Evolutionary conservation across 1,140 invertebrate species (phyloP).

Genomic region (Mylabris phalerata): DNA sequence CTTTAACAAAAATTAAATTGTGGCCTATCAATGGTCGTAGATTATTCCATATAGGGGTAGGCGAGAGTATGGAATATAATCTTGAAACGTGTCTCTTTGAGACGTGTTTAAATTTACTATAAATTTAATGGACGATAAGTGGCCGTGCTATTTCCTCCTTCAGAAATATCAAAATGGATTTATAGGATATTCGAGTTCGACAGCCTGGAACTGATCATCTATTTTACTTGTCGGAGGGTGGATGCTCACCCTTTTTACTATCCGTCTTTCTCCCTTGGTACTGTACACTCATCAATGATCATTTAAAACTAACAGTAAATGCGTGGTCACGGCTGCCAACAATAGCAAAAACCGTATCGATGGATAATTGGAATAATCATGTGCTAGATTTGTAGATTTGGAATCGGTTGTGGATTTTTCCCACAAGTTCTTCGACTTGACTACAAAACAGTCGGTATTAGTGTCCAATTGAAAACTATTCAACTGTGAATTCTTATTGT

Average conservation of each 20-base stretch:
- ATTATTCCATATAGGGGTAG: too few species aligned
- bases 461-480: too few species aligned
- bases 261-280: not conserved
- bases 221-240: too few species aligned
- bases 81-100: too few species aligned
- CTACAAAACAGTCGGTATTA: too few species aligned
- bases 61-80: too few species aligned
- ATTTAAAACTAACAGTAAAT: slow-evolving; percentile 25
- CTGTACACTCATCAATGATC: slow-evolving; percentile 13
- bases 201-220: slow-evolving; percentile 28
- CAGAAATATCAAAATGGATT: slow-evolving; percentile 30
- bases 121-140: slow-evolving; percentile 31
- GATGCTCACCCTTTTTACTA: not conserved
- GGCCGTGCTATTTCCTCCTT: slow-evolving; percentile 29
- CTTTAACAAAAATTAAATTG: slow-evolving; percentile 4
- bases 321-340: slow-evolving; percentile 20
- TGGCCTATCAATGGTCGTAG: slow-evolving; percentile 5
- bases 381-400: too few species aligned
- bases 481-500: too few species aligned
- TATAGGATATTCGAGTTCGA: slow-evolving; percentile 28
- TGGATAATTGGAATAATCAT: too few species aligned
- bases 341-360: too few species aligned
- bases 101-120: slow-evolving; percentile 18
- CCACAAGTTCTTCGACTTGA: too few species aligned
- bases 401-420: too few species aligned